These are phyloP conservation scores for Mustela nigripes DNA, from an alignment of 2,113 vertebrate genomes.

Conservation along the genomic window DNA sequence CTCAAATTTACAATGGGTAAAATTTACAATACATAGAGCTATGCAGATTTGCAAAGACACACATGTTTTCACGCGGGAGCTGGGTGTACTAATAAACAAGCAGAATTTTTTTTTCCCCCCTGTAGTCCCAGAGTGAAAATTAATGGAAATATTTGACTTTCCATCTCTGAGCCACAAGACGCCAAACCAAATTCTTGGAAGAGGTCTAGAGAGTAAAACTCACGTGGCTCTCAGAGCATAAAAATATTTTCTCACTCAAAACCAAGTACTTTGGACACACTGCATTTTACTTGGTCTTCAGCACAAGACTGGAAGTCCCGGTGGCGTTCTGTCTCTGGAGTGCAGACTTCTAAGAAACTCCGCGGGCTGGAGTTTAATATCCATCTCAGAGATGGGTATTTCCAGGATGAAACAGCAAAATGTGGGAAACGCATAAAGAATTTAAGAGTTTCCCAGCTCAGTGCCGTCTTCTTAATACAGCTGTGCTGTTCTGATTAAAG, in stretches of 20 bases:
- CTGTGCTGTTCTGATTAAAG: neutral
- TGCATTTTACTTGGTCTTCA: neutral
- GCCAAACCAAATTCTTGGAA: conserved; percentile 60
- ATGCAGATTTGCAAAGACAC: neutral
- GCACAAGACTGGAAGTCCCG: neutral
- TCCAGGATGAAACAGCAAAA: conserved; percentile 9
- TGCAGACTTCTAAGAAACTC: neutral
- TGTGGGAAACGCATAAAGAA: neutral
- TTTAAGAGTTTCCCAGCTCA: neutral
- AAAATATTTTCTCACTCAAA: neutral
- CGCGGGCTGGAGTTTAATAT: accelerated
- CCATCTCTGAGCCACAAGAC: conserved; percentile 35
- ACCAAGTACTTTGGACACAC: neutral
- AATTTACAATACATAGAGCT: neutral
- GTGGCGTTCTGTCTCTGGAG: neutral
- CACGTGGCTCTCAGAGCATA: neutral
- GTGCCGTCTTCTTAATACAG: neutral
- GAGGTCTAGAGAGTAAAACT: neutral
- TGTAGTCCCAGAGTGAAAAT: conserved; percentile 49
- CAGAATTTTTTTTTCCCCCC: neutral
- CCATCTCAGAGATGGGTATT: neutral
- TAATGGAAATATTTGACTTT: conserved; percentile 61
- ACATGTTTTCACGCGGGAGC: neutral
- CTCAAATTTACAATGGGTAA: neutral
- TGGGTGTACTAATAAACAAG: neutral